Evolutionary conservation across 2,888 invertebrate species (phyloP), one percentile per base, ranked within the genome.

Genomic region (Xestobium rufovillosum): DNA sequence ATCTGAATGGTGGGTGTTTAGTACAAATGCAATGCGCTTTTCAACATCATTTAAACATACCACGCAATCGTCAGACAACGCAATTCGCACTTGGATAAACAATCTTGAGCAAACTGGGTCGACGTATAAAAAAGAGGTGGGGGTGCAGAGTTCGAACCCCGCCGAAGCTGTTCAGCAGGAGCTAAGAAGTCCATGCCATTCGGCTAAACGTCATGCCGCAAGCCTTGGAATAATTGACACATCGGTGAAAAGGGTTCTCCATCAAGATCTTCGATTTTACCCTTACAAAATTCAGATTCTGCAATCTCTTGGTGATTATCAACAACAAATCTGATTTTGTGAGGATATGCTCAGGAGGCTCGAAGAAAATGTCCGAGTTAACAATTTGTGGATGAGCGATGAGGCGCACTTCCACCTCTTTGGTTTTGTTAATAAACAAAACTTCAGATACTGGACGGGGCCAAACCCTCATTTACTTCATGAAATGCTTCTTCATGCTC

Each of bases 41-140:
- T 36, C 2, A 31, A 31, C 36, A 31, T 4, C 41, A 39, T 39
- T 41, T 42, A 25, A 40, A 41, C 34, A 28, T 44, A 31, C 36
- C 42, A 30, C 39, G 44, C 15, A 43, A 42, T 34, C 42, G 26
- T 40, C 40, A 31, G 34, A 42, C 19, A 31, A 44, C 13, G 44
- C 39, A 31, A 42, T 45, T 40, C 2, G 26, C 33, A 40, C 11
- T 17, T 44, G 42, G 43, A 26, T 37, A 44, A 41, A 38, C 36
- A 45, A 43, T 41, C 41, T 37, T 34, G 39, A 44, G 31, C 39
- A 43, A 36, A 36, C 34, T 36, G 39, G 31, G 36, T 39, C 42
- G 29, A 39, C 39, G 29, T 34, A 14, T 35, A 40, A 30, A 28
- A 32, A 44, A 41, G 17, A 36, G 33, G 36, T 38, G 27, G 36